Conservation (phyloP, 1,140 invertebrate species). For the Bombus haemorrhoidalis region DNA sequence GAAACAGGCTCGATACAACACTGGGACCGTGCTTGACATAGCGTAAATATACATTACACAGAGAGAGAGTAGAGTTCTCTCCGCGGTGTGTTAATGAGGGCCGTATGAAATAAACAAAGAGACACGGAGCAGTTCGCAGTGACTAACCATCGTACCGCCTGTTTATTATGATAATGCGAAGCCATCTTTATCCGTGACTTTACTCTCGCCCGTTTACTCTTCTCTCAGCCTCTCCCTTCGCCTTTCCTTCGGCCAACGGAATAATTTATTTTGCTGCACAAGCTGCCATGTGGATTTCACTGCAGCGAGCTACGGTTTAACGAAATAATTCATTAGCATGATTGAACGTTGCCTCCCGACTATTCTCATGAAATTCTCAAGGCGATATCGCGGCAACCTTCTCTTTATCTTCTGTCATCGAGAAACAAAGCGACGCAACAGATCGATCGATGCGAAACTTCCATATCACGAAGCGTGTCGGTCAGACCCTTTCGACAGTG, state of each 20-base stretch:
- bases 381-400: neutral
- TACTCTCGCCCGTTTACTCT: slow-evolving; percentile 33
- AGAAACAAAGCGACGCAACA: neutral
- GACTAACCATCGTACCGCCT: slow-evolving; percentile 56
- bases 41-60: slow-evolving; percentile 53
- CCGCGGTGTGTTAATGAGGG: slow-evolving; percentile 60
- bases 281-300: neutral
- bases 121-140: slow-evolving; percentile 56
- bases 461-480: neutral
- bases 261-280: slow-evolving; percentile 41
- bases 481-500: neutral
- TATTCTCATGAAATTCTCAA: neutral
- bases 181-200: slow-evolving; percentile 66
- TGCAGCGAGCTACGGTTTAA: neutral
- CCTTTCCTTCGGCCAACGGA: slow-evolving; percentile 1
- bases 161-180: slow-evolving; percentile 70
- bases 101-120: slow-evolving; percentile 53
- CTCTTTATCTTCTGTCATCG: neutral
- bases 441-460: neutral
- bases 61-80: slow-evolving; percentile 49
- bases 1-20: slow-evolving; percentile 47
- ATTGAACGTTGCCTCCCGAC: neutral
- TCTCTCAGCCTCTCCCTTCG: slow-evolving; percentile 23
- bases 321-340: slow-evolving; percentile 26
- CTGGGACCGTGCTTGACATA: slow-evolving; percentile 42